Conservation (phyloP, 35 echinoderm and acorn worm genomes). For the Heliocidaris tuberculata region DNA sequence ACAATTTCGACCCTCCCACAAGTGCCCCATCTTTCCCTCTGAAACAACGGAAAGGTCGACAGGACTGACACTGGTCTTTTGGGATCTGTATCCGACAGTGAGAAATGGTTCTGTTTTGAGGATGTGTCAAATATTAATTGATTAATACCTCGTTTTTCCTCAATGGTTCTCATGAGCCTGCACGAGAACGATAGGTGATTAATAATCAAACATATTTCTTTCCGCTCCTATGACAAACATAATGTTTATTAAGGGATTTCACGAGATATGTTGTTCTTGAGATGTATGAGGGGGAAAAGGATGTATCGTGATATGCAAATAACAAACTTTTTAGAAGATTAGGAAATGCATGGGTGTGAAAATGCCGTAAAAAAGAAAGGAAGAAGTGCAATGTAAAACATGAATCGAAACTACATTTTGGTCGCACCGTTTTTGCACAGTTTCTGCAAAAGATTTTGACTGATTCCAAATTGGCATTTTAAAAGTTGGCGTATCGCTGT, state of each 20-base stretch:
- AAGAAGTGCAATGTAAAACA: too few species aligned
- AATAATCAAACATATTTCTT: background rate
- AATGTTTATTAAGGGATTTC: background rate
- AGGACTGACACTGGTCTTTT: background rate
- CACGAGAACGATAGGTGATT: background rate
- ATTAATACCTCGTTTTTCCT: background rate
- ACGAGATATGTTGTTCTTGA: background rate
- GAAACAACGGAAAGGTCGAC: background rate
- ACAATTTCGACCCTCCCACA: too few species aligned
- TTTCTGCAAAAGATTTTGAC: too few species aligned
- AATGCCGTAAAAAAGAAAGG: too few species aligned
- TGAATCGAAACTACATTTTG: too few species aligned
- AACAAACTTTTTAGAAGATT: too few species aligned
- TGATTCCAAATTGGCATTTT: too few species aligned
- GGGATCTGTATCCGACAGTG: background rate
- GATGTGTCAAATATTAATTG: background rate
- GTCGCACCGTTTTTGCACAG: too few species aligned
- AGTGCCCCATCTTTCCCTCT: too few species aligned
- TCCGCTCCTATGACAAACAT: background rate
- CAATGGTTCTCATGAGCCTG: background rate
- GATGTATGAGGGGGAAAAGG: background rate
- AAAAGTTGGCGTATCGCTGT: too few species aligned
- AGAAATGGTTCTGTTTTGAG: background rate
- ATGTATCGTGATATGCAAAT: too few species aligned
- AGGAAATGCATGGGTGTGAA: too few species aligned